phyloP scores from a whole-genome alignment of 1,140 invertebrate species.

The Drosophila arizonae region DNA sequence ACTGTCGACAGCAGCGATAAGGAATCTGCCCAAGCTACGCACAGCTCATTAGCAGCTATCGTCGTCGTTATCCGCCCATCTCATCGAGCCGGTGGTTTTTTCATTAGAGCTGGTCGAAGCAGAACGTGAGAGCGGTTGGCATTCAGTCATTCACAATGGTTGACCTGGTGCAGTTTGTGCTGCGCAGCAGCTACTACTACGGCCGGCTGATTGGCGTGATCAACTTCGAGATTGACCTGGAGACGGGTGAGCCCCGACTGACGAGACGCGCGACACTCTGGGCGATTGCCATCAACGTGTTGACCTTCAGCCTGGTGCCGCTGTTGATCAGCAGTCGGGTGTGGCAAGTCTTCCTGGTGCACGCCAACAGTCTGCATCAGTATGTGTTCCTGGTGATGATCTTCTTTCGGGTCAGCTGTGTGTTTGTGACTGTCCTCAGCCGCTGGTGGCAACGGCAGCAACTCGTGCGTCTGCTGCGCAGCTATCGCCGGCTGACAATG shows the following conservation, averaged over 20 bases:
- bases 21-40: neutral
- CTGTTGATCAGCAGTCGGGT: neutral
- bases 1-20: too few relatives aligned
- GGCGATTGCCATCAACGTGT: neutral
- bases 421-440: slow-evolving; percentile 35
- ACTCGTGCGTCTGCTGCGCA: slow-evolving; percentile 27
- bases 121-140: neutral
- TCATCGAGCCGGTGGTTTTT: neutral
- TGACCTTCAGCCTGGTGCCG: slow-evolving; percentile 14
- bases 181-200: slow-evolving; percentile 19
- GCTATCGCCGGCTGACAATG: slow-evolving; percentile 7
- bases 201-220: slow-evolving; percentile 23
- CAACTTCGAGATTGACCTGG: slow-evolving; percentile 31
- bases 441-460: slow-evolving; percentile 42
- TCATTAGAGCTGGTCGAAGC: neutral
- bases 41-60: slow-evolving; percentile 12
- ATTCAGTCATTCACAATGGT: slow-evolving; percentile 14
- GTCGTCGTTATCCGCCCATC: neutral
- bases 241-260: neutral
- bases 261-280: slow-evolving; percentile 2
- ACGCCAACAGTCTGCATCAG: slow-evolving; percentile 25
- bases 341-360: neutral
- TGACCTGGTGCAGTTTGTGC: neutral
- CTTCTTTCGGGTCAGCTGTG: slow-evolving; percentile 29
- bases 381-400: slow-evolving; percentile 43